These are phyloP conservation scores for Sylvietta virens DNA, from an alignment of 2,113 vertebrate species.

Conservation along the genomic window DNA sequence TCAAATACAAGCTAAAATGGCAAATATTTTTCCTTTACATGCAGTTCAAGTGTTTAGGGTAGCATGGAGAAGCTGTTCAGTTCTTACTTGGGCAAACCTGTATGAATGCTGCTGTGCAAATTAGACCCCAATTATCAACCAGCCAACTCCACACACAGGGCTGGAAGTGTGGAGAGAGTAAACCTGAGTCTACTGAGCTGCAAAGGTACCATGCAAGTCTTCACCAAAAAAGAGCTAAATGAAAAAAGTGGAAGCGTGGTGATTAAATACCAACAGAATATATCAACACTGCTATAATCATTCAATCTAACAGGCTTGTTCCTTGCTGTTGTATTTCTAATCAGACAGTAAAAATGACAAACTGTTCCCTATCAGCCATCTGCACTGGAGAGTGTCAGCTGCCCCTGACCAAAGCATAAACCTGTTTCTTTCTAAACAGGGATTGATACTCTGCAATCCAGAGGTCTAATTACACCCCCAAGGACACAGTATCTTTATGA, in stretches of 20 bases:
- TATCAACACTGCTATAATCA: not conserved
- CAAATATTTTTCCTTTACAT: not conserved
- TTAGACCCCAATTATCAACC: not conserved
- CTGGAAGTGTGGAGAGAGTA: not conserved
- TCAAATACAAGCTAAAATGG: not conserved
- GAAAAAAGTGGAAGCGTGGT: not conserved
- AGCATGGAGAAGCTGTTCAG: not conserved
- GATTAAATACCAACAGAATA: not conserved
- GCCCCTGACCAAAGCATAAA: not conserved
- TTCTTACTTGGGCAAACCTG: not conserved
- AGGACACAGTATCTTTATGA: not conserved
- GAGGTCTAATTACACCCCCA: not conserved
- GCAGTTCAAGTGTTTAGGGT: not conserved
- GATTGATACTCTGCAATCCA: not conserved
- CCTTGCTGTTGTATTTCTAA: not conserved
- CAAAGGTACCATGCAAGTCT: not conserved
- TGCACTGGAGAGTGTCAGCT: not conserved
- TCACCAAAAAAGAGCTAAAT: not conserved
- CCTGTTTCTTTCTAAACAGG: not conserved
- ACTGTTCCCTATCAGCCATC: not conserved
- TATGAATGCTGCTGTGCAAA: not conserved
- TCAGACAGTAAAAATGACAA: not conserved
- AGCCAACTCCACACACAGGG: not conserved
- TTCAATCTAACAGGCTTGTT: not conserved
- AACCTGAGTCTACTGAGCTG: not conserved